Base-by-base conservation (phyloP, 2,113 vertebrate species). In the Ophiodon elongatus region DNA sequence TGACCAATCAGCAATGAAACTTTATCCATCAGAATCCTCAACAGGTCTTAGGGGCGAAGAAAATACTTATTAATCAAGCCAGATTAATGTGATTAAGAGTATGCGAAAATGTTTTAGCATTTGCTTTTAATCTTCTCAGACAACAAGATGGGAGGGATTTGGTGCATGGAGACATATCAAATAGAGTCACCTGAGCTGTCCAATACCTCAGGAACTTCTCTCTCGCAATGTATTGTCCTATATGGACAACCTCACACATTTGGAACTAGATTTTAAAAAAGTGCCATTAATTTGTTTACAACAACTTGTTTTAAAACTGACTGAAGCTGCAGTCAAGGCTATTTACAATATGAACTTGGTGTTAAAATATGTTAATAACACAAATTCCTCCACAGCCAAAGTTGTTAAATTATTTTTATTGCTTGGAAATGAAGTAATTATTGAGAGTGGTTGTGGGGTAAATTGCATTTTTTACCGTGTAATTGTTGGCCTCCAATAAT, bases 71-170 rank as follows among this genome's bases (percentile, higher is more conserved):
- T 70, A 82, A 82, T 60, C 59, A 87, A 86, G 33, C 45, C 80
- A 62, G 60, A 66, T 62, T 74, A 7, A 13, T 27, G 62, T 73
- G 67, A 76, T 35, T 74, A 23, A 9, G 5, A 72, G 73, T 84
- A 82, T 57, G 68, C 4, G 39, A 69, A 76, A 82, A 41, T 86
- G 39, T 64, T 80, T 60, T 35, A 47, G 43, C 71, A 60, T 76
- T 73, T 76, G 47, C 39, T 83, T 88, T 76, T 69, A 76, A 76
- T 84, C 56, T 70, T 50, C 57, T 74, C 54, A 17, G 63, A 63
- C 41, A 73, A 82, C 15, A 72, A 89, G 69, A 84, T 78, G 75
- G 82, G 59, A 66, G 50, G 33, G 21, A 85, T 76, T 82, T 71
- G 66, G 19, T 11, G 31, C 47, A 65, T 8, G 2, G 29, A 47